Evolutionary conservation across 2,113 vertebrate species (phyloP), one percentile per base, ranked within the genome.

Genomic region (human): DNA sequence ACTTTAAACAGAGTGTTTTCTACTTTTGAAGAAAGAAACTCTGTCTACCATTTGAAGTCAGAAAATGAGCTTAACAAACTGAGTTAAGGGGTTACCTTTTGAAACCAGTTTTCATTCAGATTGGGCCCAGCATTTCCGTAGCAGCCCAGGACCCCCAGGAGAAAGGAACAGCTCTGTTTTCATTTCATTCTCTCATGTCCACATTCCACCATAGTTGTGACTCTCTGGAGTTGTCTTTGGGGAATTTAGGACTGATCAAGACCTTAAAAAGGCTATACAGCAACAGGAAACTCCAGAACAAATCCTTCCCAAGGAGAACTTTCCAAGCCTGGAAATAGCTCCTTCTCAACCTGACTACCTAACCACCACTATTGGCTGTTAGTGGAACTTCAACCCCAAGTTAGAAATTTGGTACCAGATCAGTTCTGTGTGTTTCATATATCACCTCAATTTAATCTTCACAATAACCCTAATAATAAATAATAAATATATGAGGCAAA

Each of bases 1-100:
- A 4, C 32, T 70, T 90, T 70, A 64, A 81, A 32, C 4, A 38
- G 61, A 61, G 25, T 52, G 25, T 32, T 64, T 87, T 57, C 82
- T 76, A 64, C 43, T 93, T 59, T 89, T 43, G n/a, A 94, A 93
- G 82, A 92, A 86, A 40, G 72, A 85, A 90, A 79, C 11, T 59
- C 75, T 80, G 45, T 38, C 32, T n/a, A 20, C 3, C 30, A 25
- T 43, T 72, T 83, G 55, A 52, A 70, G 35, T 78, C 75, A 61
- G 90, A 72, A 97, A 96, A 55, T 78, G 27, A 94, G 61, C 52
- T 32, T 85, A 80, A 93, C 9, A 80, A 52, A 17, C 7, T n/a
- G 5, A 52, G 12, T 89, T 73, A 48, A 76, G 11, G 66, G 75
- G 57, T 94, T 61, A 90, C 22, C 32, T 80, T 84, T n/a, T 57